phyloP scores from a whole-genome alignment of 92 coral and sea anemone species.

The Hydrozoanthus gracilis region DNA sequence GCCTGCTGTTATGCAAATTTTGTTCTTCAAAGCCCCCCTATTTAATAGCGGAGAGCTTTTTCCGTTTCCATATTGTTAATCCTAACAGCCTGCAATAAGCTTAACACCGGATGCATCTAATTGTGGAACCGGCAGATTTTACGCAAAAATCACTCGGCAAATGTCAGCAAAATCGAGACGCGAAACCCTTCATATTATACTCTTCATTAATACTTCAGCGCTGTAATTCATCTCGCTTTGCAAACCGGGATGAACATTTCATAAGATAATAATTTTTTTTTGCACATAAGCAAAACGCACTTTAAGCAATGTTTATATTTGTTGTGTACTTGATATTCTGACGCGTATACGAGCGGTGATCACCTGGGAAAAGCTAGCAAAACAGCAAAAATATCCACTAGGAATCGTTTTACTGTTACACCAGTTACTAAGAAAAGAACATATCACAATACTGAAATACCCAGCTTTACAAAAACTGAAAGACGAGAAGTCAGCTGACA shows the following conservation, averaged over 20 bases:
- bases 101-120: conserved; percentile 19
- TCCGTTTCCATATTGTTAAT: conserved; percentile 25
- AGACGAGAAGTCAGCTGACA: conserved; percentile 1
- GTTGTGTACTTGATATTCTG: background rate
- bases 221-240: background rate
- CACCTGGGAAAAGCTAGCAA: background rate
- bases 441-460: too few relatives aligned
- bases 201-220: background rate
- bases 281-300: background rate
- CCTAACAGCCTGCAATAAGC: conserved; percentile 17
- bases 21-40: conserved; percentile 12
- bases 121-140: background rate
- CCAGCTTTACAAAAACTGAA: background rate
- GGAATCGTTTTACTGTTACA: too few relatives aligned
- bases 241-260: background rate
- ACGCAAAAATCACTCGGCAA: background rate
- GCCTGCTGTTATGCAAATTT: conserved; percentile 43
- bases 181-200: background rate
- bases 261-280: background rate
- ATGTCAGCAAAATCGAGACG: background rate
- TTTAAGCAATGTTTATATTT: background rate
- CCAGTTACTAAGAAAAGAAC: background rate
- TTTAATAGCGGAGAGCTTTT: conserved; percentile 12
- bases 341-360: background rate
- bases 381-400: background rate